Conservation (phyloP, 2,888 invertebrate genomes). For the Conistra vaccinii region DNA sequence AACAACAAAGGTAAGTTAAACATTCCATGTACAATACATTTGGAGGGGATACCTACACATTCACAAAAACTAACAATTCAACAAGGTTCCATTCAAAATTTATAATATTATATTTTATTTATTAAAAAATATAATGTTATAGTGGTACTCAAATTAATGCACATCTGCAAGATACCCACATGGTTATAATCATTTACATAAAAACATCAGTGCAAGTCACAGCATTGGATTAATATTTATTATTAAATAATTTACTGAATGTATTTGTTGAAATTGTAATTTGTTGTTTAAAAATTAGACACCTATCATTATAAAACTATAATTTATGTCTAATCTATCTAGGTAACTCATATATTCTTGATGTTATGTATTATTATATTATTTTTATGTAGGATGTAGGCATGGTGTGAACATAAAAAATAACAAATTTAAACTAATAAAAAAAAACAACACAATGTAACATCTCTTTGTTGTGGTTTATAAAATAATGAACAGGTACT, state of each 20-base stretch:
- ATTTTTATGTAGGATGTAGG: not conserved
- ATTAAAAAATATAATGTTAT: not conserved
- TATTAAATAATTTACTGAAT: not conserved
- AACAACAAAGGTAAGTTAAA: constrained; percentile 32
- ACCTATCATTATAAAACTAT: not conserved
- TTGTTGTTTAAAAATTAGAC: not conserved
- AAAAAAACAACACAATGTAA: too few relatives aligned
- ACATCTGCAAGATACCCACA: constrained; percentile 24
- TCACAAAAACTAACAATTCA: not conserved
- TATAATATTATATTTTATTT: not conserved
- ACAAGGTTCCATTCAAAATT: not conserved
- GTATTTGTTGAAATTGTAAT: too few relatives aligned
- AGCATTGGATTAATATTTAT: not conserved
- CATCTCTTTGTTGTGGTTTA: not conserved
- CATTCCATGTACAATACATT: constrained; percentile 1
- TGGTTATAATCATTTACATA: constrained; percentile 31
- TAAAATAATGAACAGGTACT: not conserved
- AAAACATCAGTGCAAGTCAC: not conserved
- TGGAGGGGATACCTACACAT: not conserved
- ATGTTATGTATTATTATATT: not conserved
- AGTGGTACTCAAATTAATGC: not conserved
- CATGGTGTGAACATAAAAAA: not conserved
- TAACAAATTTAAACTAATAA: not conserved
- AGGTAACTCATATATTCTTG: not conserved
- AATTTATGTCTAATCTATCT: not conserved